Conservation (phyloP, 1,140 invertebrate species). For the Bombus affinis region DNA sequence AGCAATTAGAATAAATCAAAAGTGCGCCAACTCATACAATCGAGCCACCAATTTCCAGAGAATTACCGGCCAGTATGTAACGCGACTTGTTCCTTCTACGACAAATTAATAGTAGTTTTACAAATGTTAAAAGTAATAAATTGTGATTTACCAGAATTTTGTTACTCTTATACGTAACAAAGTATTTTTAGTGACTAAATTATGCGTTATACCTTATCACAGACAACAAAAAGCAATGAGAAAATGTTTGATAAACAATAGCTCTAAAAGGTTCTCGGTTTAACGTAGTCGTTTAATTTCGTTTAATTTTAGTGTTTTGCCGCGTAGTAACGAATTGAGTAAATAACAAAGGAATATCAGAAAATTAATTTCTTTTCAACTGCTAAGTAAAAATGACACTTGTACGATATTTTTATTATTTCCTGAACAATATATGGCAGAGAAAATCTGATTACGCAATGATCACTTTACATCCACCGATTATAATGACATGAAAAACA, state of each 20-base stretch:
- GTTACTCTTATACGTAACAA: not conserved
- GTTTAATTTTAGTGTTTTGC: too few relatives aligned
- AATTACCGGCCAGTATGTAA: slow-evolving; percentile 64
- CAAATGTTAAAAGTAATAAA: not conserved
- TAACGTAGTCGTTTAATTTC: too few relatives aligned
- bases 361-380: too few relatives aligned
- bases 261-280: too few relatives aligned
- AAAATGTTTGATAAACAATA: too few relatives aligned
- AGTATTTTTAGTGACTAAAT: not conserved
- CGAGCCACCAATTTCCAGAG: slow-evolving; percentile 70
- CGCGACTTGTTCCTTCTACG: slow-evolving; percentile 42
- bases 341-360: too few relatives aligned
- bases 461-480: too few relatives aligned
- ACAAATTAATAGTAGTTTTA: slow-evolving; percentile 12
- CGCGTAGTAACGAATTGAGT: too few relatives aligned
- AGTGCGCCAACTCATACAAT: slow-evolving; percentile 73
- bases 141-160: not conserved
- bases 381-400: too few relatives aligned
- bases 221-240: too few relatives aligned
- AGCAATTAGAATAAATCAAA: slow-evolving; percentile 83
- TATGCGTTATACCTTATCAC: not conserved
- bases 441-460: not conserved
- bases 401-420: not conserved
- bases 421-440: not conserved
- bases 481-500: too few relatives aligned